Base-by-base conservation (phyloP, 1,140 invertebrate species). In the Penaeus indicus region DNA sequence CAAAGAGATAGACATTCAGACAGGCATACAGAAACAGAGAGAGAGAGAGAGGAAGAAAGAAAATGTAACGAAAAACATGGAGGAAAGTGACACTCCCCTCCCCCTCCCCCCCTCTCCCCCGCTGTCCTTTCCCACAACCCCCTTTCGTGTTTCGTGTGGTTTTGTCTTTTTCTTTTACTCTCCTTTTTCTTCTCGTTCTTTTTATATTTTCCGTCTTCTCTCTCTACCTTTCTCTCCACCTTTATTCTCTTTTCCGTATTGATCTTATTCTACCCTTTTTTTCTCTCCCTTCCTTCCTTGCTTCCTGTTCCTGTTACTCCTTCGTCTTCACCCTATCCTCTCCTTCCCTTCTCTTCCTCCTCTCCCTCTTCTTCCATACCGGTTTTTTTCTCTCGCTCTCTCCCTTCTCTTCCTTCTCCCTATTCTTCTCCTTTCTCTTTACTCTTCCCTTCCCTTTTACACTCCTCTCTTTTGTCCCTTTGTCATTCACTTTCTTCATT, bases 321-420 rank as follows among this genome's bases (percentile, higher is more conserved):
- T 81, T 25, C 63, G 18, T 78, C 75, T 78, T n/a, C n/a, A 10
- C n/a, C 27, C n/a, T n/a, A 0, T 27, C 7, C 18, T 22, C 64
- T 27, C 16, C 18, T 18, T 19, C 16, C 18, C 64, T 19, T 18
- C 22, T 18, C 22, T 18, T 19, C 64, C 18, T 18, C 18, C 16
- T 78, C 42, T 38, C 75, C 42, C 27, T 38, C 75, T 78, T n/a
- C 38, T 38, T 27, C 21, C 38, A 5, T 78, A 5, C 54, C 78
- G 47, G 38, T 62, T 54, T 61, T 18, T 61, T 54, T 81, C 54
- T 61, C 54, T 81, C 54, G 22, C 79, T 61, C 79, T 81, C 79
- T 61, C 38, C n/a, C 32, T 47, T n/a, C 60, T 22, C 60, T 38
- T 80, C 79, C 47, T 54, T 10, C 54, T 18, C 19, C 18, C 75